phyloP scores from a whole-genome alignment of 2,113 vertebrate species.

The Elachura formosa region DNA sequence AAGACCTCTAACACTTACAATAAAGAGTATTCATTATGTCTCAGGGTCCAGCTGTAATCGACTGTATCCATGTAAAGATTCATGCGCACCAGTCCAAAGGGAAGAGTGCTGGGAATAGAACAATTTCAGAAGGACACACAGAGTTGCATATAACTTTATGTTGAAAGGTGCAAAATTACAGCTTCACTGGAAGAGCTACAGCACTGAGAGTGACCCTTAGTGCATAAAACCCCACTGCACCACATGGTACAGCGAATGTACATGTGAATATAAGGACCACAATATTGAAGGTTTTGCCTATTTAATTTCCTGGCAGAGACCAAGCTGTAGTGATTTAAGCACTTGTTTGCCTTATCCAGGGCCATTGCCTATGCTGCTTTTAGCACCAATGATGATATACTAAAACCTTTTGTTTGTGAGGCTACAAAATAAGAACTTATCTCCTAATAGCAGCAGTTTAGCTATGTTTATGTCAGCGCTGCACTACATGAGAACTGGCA shows the following conservation, averaged over 20 bases:
- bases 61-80: not conserved
- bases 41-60: not conserved
- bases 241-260: conserved; percentile 1
- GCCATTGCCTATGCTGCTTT: conserved; percentile 31
- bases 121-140: not conserved
- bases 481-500: not conserved
- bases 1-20: not conserved
- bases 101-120: not conserved
- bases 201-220: not conserved
- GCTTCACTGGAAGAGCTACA: not conserved
- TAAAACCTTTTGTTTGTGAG: conserved; percentile 47
- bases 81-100: not conserved
- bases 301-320: conserved; percentile 51
- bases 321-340: conserved; percentile 21
- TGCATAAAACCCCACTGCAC: conserved; percentile 3
- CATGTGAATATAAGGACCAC: not conserved
- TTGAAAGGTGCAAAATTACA: not conserved
- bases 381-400: conserved; percentile 41
- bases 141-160: not conserved
- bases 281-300: conserved; percentile 37
- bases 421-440: conserved; percentile 60
- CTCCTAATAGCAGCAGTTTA: conserved; percentile 56
- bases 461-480: conserved; percentile 3
- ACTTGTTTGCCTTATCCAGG: conserved; percentile 23
- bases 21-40: not conserved